These are phyloP conservation scores for Brachionichthys hirsutus DNA, from an alignment of 2,113 vertebrate genomes.

Conservation along the genomic window DNA sequence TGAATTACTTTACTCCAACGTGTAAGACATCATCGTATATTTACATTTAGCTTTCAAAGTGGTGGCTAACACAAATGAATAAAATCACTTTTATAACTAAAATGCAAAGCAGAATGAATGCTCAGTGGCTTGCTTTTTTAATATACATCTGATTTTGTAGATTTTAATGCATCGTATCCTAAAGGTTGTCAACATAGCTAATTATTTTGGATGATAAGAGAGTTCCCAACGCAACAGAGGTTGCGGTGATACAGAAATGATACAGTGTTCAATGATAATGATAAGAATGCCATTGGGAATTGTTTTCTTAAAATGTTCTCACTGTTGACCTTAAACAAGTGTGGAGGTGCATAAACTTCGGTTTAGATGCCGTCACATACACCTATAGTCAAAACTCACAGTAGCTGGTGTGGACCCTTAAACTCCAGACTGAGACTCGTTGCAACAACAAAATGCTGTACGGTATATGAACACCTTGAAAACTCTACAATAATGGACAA, in stretches of 20 bases:
- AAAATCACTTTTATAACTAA: too few relatives aligned
- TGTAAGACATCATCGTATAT: neutral
- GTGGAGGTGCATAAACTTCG: slow-evolving; percentile 2
- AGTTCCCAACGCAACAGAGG: too few relatives aligned
- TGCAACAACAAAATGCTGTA: slow-evolving; percentile 23
- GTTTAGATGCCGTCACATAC: slow-evolving; percentile 10
- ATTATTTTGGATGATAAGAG: too few relatives aligned
- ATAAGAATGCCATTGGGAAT: too few relatives aligned
- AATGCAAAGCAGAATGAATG: too few relatives aligned
- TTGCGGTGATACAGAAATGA: too few relatives aligned
- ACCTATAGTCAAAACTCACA: neutral
- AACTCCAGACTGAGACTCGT: slow-evolving; percentile 19
- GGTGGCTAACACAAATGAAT: too few relatives aligned
- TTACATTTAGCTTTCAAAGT: neutral
- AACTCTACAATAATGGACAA: slow-evolving; percentile 24
- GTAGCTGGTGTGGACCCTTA: slow-evolving; percentile 9
- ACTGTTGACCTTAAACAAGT: slow-evolving; percentile 2
- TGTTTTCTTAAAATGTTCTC: neutral
- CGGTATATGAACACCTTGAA: slow-evolving; percentile 46
- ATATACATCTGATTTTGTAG: too few relatives aligned
- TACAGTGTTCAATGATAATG: too few relatives aligned
- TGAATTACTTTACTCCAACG: neutral
- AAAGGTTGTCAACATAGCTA: too few relatives aligned
- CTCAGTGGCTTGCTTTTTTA: too few relatives aligned
- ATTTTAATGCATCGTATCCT: too few relatives aligned